These are phyloP conservation scores for Megatriorchis doriae DNA, from an alignment of 2,113 vertebrate genomes.

Conservation along the genomic window DNA sequence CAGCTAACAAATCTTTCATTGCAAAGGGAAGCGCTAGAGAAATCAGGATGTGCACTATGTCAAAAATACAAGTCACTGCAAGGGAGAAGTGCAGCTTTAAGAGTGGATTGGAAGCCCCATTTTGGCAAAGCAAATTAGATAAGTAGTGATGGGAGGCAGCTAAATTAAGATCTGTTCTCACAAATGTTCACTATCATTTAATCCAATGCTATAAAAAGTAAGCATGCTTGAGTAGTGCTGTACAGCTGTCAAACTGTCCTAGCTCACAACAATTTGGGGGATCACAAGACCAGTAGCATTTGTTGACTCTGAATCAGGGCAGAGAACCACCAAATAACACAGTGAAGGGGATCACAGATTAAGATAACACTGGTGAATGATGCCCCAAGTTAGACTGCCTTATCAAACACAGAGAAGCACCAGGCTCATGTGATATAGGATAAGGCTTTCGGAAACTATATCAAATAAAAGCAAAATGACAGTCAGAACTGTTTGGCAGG, in stretches of 20 bases:
- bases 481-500: neutral
- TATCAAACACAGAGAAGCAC: neutral
- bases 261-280: neutral
- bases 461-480: neutral
- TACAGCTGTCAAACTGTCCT: neutral
- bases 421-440: fast-evolving
- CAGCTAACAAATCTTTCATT: neutral
- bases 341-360: neutral
- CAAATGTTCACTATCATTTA: neutral
- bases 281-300: neutral
- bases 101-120: neutral
- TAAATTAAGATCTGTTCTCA: neutral
- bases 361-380: neutral
- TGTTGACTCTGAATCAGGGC: neutral
- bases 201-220: neutral
- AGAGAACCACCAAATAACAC: neutral
- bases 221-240: neutral
- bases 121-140: neutral
- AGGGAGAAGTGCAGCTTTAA: neutral
- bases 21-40: neutral
- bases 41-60: neutral
- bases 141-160: neutral
- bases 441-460: neutral
- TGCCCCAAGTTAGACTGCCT: neutral
- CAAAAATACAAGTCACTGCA: neutral